Conservation (phyloP, 2,888 invertebrate genomes). For the Pseudoips prasinana region DNA sequence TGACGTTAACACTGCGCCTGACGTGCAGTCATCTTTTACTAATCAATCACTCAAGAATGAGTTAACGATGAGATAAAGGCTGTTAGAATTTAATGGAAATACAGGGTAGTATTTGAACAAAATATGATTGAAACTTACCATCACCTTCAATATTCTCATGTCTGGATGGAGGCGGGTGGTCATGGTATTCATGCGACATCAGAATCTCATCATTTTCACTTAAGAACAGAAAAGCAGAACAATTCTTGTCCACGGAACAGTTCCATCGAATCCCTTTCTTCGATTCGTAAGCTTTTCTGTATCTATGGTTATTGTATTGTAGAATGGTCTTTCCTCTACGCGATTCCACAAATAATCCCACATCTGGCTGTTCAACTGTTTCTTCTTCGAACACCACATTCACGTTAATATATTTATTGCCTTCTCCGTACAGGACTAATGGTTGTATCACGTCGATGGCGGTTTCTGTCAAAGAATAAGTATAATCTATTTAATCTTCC, state of each 20-base stretch:
- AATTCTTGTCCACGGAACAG: constrained; percentile 53
- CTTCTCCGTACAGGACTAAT: too few species aligned
- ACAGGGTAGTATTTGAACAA: too few species aligned
- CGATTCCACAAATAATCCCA: constrained; percentile 52
- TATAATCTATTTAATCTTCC: too few species aligned
- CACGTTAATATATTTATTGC: too few species aligned
- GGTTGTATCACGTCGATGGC: too few species aligned
- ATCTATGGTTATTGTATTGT: constrained; percentile 55
- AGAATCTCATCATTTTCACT: constrained; percentile 58
- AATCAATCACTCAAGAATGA: too few species aligned
- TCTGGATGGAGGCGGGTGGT: constrained; percentile 36
- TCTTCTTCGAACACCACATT: constrained; percentile 3
- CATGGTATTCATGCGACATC: constrained; percentile 47
- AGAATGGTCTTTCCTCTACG: constrained; percentile 52
- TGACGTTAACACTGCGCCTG: too few species aligned
- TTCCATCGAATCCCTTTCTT: constrained; percentile 58
- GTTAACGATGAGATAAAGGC: too few species aligned
- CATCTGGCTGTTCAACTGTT: constrained; percentile 23
- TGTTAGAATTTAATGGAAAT: too few species aligned
- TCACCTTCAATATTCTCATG: constrained; percentile 30
- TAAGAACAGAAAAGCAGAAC: constrained; percentile 53
- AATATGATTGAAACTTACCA: too few species aligned
- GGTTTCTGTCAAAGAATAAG: too few species aligned
- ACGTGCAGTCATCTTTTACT: too few species aligned
- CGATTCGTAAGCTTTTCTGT: constrained; percentile 51